Evolutionary conservation across 2,888 invertebrate species (phyloP).

Genomic region (Branchinecta sandiegonensis): DNA sequence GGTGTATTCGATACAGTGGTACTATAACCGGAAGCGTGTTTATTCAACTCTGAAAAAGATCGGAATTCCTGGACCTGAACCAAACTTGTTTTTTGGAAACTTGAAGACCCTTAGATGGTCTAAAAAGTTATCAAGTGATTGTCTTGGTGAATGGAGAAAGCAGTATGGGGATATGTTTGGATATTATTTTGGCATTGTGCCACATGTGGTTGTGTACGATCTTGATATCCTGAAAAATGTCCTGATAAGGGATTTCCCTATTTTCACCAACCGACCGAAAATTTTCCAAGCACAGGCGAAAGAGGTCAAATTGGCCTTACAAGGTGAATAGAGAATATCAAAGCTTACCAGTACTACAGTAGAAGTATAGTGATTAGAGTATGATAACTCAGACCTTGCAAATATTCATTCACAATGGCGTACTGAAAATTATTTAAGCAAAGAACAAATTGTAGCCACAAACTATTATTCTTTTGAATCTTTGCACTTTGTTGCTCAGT

Average conservation of each 20-base stretch:
- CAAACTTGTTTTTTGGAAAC: conserved; percentile 24
- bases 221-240: conserved; percentile 30
- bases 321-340: neutral
- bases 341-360: too few relatives aligned
- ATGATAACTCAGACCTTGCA: too few relatives aligned
- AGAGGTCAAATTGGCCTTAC: neutral
- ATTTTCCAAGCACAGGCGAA: conserved; percentile 10
- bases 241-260: conserved; percentile 31
- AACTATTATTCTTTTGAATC: too few relatives aligned
- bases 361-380: too few relatives aligned
- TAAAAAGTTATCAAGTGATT: conserved; percentile 26
- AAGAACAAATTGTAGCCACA: too few relatives aligned
- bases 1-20: conserved; percentile 14
- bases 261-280: conserved; percentile 29
- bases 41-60: conserved; percentile 20
- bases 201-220: conserved; percentile 29
- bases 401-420: too few relatives aligned
- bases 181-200: conserved; percentile 28
- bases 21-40: neutral
- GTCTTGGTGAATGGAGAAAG: conserved; percentile 28
- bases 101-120: conserved; percentile 29
- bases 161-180: conserved; percentile 29
- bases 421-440: too few relatives aligned
- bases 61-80: conserved; percentile 25
- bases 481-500: too few relatives aligned